Evolutionary conservation across 2,113 vertebrate genomes (phyloP).

Genomic region (Zosterops japonicus): DNA sequence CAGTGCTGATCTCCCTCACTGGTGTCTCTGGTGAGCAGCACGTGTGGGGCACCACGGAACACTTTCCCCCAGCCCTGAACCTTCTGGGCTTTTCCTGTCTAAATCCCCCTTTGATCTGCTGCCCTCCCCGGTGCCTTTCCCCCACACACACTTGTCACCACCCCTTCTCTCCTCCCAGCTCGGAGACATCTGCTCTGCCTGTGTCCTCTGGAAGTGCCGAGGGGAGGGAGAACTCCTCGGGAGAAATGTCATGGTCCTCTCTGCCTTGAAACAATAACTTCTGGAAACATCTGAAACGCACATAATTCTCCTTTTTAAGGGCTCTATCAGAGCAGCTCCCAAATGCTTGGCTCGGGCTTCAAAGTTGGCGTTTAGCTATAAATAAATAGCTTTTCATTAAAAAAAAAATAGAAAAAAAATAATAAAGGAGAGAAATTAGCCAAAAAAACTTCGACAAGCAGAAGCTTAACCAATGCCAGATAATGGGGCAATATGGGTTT

Average conservation of each 20-base stretch:
- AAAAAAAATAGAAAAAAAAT: not conserved
- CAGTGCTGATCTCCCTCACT: accelerated
- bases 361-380: conserved; percentile 52
- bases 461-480: conserved; percentile 60
- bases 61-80: not conserved
- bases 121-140: not conserved
- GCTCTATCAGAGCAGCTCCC: conserved; percentile 45
- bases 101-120: conserved; percentile 17
- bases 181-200: conserved; percentile 57
- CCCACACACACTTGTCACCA: conserved; percentile 28
- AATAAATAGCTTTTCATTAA: conserved; percentile 64
- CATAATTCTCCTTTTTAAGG: conserved; percentile 45
- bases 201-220: not conserved
- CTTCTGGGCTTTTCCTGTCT: conserved; percentile 6
- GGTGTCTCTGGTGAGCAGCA: not conserved
- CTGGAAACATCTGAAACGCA: conserved; percentile 56
- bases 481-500: conserved; percentile 46
- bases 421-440: conserved; percentile 37
- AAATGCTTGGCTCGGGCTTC: conserved; percentile 62
- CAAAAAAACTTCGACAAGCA: conserved; percentile 53
- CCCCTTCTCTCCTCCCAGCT: conserved; percentile 14
- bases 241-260: not conserved
- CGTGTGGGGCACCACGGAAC: not conserved
- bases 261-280: conserved; percentile 63
- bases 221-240: not conserved